Conservation (phyloP, 2,888 invertebrate genomes). For the Volucella inanis region DNA sequence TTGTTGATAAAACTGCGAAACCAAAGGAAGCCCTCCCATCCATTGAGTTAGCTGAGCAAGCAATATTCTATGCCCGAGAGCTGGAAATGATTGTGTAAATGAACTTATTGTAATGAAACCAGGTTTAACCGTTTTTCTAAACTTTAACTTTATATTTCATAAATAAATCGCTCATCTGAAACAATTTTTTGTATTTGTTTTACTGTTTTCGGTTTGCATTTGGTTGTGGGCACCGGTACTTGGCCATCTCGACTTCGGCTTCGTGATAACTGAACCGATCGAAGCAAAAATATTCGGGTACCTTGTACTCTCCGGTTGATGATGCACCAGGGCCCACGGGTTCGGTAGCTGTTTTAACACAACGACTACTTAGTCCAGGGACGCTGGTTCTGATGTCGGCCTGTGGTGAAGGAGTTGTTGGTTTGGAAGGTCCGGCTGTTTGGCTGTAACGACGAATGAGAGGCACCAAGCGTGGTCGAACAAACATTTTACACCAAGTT, state of each 20-base stretch:
- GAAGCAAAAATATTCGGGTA: slow-evolving; percentile 94
- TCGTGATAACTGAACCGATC: slow-evolving; percentile 90
- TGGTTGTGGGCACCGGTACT: slow-evolving; percentile 91
- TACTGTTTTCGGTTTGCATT: slow-evolving; percentile 83
- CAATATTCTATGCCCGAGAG: slow-evolving; percentile 98
- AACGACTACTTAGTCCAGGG: slow-evolving; percentile 86
- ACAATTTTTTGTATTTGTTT: background rate
- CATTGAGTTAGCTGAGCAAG: slow-evolving; percentile 94
- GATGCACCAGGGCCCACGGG: slow-evolving; percentile 81
- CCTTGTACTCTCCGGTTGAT: slow-evolving; percentile 88
- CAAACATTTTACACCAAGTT: slow-evolving; percentile 37
- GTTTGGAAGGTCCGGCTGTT: slow-evolving; percentile 50
- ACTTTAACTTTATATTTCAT: slow-evolving; percentile 63
- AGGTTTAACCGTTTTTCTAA: slow-evolving; percentile 56
- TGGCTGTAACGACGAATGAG: slow-evolving; percentile 75
- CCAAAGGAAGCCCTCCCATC: slow-evolving; percentile 93
- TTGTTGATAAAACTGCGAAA: slow-evolving; percentile 90
- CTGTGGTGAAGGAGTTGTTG: slow-evolving; percentile 56
- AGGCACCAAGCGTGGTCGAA: slow-evolving; percentile 32
- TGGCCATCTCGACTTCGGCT: slow-evolving; percentile 93
- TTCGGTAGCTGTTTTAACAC: slow-evolving; percentile 84
- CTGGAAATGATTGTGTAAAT: slow-evolving; percentile 98
- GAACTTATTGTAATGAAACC: slow-evolving; percentile 36
- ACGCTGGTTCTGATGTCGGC: slow-evolving; percentile 83
- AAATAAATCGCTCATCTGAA: slow-evolving; percentile 68